Evolutionary conservation across 2,888 invertebrate genomes (phyloP).

Genomic region (Patella pellucida): DNA sequence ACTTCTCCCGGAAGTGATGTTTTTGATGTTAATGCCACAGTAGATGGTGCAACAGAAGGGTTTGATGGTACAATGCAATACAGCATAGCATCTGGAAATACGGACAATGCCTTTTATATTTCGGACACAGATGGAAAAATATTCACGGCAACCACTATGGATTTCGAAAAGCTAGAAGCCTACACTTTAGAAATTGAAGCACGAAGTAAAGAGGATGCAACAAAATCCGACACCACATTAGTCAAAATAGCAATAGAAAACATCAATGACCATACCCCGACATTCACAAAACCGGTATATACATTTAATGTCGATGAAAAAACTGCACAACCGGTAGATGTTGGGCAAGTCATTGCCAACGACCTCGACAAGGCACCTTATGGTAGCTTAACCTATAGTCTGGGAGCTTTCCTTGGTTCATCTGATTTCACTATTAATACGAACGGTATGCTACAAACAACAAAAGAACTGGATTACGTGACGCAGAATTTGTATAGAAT

Average conservation of each 20-base stretch:
- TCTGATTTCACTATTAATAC: slow-evolving; percentile 77
- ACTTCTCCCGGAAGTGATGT: slow-evolving; percentile 33
- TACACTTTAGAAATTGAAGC: slow-evolving; percentile 42
- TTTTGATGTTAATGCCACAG: slow-evolving; percentile 47
- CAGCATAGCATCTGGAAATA: slow-evolving; percentile 39
- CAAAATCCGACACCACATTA: slow-evolving; percentile 35
- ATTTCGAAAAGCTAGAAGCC: slow-evolving; percentile 37
- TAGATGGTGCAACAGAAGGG: slow-evolving; percentile 41
- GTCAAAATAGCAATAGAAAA: slow-evolving; percentile 44
- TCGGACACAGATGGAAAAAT: slow-evolving; percentile 45
- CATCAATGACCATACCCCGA: slow-evolving; percentile 52
- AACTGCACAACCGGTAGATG: slow-evolving; percentile 16
- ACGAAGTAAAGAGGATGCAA: slow-evolving; percentile 33
- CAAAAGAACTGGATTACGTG: slow-evolving; percentile 89
- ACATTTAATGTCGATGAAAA: slow-evolving; percentile 40
- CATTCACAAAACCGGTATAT: slow-evolving; percentile 36
- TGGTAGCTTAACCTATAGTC: not conserved
- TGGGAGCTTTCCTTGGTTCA: not conserved
- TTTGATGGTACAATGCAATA: slow-evolving; percentile 38
- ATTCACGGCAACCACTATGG: slow-evolving; percentile 35
- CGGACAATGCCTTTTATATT: slow-evolving; percentile 37
- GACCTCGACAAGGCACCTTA: slow-evolving; percentile 38
- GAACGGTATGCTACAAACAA: slow-evolving; percentile 85
- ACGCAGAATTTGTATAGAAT: slow-evolving; percentile 84
- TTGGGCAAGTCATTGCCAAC: slow-evolving; percentile 39